Evolutionary conservation across 1,140 invertebrate genomes (phyloP).

Genomic region (Anastatus disparis): DNA sequence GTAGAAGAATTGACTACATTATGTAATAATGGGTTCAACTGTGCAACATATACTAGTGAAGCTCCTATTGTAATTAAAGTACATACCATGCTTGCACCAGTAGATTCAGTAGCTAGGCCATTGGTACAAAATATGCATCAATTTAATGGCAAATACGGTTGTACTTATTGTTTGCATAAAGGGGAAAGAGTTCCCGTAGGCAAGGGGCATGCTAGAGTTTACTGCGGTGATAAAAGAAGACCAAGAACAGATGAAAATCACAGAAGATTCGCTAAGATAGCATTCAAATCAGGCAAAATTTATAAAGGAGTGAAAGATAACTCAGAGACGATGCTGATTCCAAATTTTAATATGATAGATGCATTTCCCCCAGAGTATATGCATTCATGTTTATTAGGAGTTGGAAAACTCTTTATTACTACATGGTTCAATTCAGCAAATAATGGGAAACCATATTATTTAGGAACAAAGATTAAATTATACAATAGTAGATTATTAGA

Average conservation of each 20-base stretch:
- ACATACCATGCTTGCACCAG: background rate
- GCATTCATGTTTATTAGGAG: conserved; percentile 43
- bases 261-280: background rate
- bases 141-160: no score
- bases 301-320: conserved; percentile 37
- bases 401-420: conserved; percentile 33
- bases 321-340: conserved; percentile 34
- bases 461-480: conserved; percentile 11
- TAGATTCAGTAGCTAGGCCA: no score
- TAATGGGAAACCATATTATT: background rate
- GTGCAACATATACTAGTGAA: background rate
- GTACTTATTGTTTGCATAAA: no score
- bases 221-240: background rate
- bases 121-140: no score
- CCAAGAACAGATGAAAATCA: background rate
- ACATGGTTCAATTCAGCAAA: conserved; percentile 30
- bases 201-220: background rate
- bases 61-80: background rate
- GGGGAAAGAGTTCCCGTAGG: conserved; percentile 8
- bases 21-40: background rate
- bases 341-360: conserved; percentile 49
- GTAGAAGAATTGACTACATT: background rate
- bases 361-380: no score
- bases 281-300: background rate
- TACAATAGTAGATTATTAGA: conserved; percentile 22